Conservation (phyloP, 2,888 invertebrate genomes). For the Drosophila borealis region DNA sequence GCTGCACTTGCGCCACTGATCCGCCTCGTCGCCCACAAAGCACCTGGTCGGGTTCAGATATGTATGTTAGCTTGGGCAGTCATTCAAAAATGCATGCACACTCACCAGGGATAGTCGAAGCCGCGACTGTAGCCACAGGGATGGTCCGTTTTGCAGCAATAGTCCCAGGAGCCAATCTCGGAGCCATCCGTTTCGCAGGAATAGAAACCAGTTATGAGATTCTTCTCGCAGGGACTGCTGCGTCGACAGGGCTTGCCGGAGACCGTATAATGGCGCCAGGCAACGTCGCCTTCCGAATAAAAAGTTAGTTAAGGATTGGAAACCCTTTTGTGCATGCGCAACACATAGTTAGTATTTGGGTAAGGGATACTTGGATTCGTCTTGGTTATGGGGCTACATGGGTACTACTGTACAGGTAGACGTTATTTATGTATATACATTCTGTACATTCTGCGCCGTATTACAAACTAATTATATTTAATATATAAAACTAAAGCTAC, state of each 20-base stretch:
- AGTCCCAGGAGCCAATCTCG: slow-evolving; percentile 91
- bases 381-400: slow-evolving; percentile 28
- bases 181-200: slow-evolving; percentile 92
- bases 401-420: slow-evolving; percentile 54
- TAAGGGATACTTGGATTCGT: slow-evolving; percentile 50
- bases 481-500: slow-evolving; percentile 19
- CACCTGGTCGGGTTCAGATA: slow-evolving; percentile 87
- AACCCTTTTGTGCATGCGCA: slow-evolving; percentile 22
- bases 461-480: slow-evolving; percentile 56
- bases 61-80: too few species aligned
- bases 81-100: background rate
- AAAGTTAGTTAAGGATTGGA: slow-evolving; percentile 40
- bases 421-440: slow-evolving; percentile 43
- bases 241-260: slow-evolving; percentile 91
- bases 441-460: slow-evolving; percentile 51
- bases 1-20: slow-evolving; percentile 95
- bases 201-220: slow-evolving; percentile 92
- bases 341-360: slow-evolving; percentile 39
- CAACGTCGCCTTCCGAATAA: slow-evolving; percentile 85
- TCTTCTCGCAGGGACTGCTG: slow-evolving; percentile 90
- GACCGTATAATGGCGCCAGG: slow-evolving; percentile 92
- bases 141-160: slow-evolving; percentile 93
- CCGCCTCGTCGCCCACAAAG: slow-evolving; percentile 91
- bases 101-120: slow-evolving; percentile 92
- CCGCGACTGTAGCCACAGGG: slow-evolving; percentile 94